These are phyloP conservation scores for Cisticola juncidis DNA, from an alignment of 2,113 vertebrate species.

Conservation along the genomic window DNA sequence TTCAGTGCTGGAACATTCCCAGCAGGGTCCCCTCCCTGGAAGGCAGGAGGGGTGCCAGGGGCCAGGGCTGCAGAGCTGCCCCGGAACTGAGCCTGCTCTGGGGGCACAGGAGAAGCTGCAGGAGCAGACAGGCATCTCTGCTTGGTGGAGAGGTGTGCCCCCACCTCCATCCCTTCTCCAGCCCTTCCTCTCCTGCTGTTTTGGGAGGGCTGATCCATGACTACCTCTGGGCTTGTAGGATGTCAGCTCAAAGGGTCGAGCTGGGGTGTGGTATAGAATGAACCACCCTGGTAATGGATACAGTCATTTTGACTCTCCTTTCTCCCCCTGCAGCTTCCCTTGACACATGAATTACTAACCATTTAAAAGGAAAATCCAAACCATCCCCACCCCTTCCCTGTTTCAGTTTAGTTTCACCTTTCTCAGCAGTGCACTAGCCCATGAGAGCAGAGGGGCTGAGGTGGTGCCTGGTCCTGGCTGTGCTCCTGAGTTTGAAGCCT, in stretches of 20 bases:
- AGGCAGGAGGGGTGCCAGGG: background rate
- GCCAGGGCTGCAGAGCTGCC: background rate
- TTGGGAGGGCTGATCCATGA: background rate
- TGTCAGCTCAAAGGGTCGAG: fast-evolving
- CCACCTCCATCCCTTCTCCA: background rate
- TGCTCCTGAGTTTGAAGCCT: background rate
- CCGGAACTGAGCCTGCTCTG: background rate
- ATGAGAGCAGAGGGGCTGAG: background rate
- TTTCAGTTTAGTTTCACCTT: background rate
- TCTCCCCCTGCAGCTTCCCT: background rate
- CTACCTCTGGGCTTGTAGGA: background rate
- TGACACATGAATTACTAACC: background rate
- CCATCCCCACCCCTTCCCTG: background rate
- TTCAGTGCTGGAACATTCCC: background rate
- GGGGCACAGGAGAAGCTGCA: background rate
- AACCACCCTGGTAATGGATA: background rate
- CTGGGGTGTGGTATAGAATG: background rate
- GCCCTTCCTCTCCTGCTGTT: background rate
- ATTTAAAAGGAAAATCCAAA: background rate
- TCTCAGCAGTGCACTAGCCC: background rate
- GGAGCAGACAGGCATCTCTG: background rate
- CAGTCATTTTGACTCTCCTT: background rate
- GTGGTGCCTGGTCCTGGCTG: background rate
- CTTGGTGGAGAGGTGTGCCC: background rate
- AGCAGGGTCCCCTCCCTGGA: background rate